These are phyloP conservation scores for Dasypolia templi DNA, from an alignment of 2,888 invertebrate genomes.

Conservation along the genomic window DNA sequence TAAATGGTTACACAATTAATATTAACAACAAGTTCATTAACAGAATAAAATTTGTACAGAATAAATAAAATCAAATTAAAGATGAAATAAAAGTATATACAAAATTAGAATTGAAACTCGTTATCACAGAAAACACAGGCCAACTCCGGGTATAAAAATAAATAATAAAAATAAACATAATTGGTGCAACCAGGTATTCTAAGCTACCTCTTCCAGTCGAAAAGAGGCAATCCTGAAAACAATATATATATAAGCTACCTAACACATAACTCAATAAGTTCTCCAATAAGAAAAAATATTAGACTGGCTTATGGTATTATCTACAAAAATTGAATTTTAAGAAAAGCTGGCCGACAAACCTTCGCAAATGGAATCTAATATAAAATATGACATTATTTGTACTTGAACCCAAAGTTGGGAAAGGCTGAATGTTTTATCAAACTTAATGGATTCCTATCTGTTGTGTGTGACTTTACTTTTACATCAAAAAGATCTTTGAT, in stretches of 20 bases:
- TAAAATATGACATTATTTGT: constrained; percentile 36
- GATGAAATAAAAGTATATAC: too few species aligned
- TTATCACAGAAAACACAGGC: too few species aligned
- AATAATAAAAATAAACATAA: too few species aligned
- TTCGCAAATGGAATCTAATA: constrained; percentile 36
- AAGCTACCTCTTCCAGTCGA: not conserved
- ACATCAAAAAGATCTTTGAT: not conserved
- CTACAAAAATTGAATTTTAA: constrained; percentile 20
- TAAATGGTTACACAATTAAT: too few species aligned
- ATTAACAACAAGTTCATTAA: too few species aligned
- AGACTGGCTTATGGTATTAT: constrained; percentile 4
- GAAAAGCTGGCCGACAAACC: constrained; percentile 6
- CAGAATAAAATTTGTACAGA: too few species aligned
- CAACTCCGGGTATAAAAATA: too few species aligned
- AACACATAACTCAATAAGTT: not conserved
- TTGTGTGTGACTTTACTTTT: constrained; percentile 27
- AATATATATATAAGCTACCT: not conserved
- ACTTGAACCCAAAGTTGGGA: constrained; percentile 21
- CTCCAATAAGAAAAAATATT: constrained; percentile 1
- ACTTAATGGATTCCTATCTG: constrained; percentile 10
- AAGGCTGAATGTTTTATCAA: constrained; percentile 32
- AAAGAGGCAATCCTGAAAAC: not conserved
- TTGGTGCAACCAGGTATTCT: rapidly evolving
- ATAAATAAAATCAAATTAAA: too few species aligned
- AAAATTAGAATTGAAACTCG: too few species aligned